Conservation (phyloP, 2,888 invertebrate genomes). For the Achlya flavicornis region DNA sequence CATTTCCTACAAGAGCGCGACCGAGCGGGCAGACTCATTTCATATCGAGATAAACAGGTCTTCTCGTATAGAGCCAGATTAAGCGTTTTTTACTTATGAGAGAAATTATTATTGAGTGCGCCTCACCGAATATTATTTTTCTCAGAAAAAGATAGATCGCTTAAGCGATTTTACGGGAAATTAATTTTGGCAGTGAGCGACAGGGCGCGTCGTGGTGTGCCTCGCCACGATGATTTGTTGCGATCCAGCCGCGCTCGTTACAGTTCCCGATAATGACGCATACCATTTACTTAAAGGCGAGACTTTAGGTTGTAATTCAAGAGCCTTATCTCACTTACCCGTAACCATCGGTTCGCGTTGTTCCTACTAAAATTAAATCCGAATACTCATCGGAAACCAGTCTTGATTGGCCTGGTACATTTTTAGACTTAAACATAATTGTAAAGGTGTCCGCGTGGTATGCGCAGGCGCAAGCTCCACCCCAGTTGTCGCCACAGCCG, state of each 20-base stretch:
- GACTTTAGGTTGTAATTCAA: slow-evolving; percentile 62
- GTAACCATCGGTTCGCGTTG: slow-evolving; percentile 48
- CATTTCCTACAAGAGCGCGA: slow-evolving; percentile 55
- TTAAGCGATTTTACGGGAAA: slow-evolving; percentile 79
- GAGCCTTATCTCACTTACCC: slow-evolving; percentile 58
- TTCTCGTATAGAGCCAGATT: slow-evolving; percentile 60
- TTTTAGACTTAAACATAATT: slow-evolving; percentile 23
- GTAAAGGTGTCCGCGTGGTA: slow-evolving; percentile 31
- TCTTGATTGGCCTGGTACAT: slow-evolving; percentile 10
- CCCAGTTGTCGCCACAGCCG: slow-evolving; percentile 64
- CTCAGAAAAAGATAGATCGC: slow-evolving; percentile 78
- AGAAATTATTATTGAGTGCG: slow-evolving; percentile 67
- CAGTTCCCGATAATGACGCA: slow-evolving; percentile 72
- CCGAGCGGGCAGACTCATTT: slow-evolving; percentile 56
- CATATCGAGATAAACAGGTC: slow-evolving; percentile 65
- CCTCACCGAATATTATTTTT: slow-evolving; percentile 71
- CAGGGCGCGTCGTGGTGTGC: slow-evolving; percentile 57
- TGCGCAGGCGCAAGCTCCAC: slow-evolving; percentile 55
- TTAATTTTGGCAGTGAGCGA: slow-evolving; percentile 80
- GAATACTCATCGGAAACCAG: slow-evolving; percentile 24
- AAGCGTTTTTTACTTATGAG: slow-evolving; percentile 59
- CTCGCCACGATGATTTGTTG: slow-evolving; percentile 69
- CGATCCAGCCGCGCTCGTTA: slow-evolving; percentile 66
- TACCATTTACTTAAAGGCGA: slow-evolving; percentile 71
- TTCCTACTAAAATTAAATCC: slow-evolving; percentile 48